Conservation (phyloP, 2,888 invertebrate genomes). For the Lochmaea capreae region DNA sequence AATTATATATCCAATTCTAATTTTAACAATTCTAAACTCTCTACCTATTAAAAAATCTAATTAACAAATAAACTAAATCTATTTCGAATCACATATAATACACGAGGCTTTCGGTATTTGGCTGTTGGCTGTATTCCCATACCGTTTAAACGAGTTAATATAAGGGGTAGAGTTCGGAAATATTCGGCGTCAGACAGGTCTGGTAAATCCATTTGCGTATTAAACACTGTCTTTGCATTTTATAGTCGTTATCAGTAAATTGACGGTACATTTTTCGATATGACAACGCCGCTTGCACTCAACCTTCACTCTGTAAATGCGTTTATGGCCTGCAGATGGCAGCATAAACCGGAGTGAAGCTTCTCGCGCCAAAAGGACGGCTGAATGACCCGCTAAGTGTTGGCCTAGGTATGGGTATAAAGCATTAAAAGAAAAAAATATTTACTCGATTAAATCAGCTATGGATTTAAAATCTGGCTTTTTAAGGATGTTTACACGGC, state of each 20-base stretch:
- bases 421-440: background rate
- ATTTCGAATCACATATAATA: background rate
- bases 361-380: constrained; percentile 18
- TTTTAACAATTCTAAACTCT: too few relatives aligned
- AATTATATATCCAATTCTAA: too few relatives aligned
- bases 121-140: background rate
- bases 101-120: background rate
- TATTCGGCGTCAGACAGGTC: background rate
- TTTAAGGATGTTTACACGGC: constrained; percentile 7
- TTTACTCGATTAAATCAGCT: constrained; percentile 9
- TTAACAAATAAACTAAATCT: too few relatives aligned
- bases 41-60: too few relatives aligned
- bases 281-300: constrained; percentile 39
- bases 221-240: background rate
- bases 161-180: background rate
- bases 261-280: background rate
- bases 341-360: background rate
- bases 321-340: constrained; percentile 9
- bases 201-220: background rate
- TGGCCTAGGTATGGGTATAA: constrained; percentile 2
- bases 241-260: background rate
- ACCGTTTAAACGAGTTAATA: background rate
- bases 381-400: constrained; percentile 13
- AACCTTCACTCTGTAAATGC: constrained; percentile 19
- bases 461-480: constrained; percentile 6